Evolutionary conservation across 2,888 invertebrate genomes (phyloP).

Genomic region (Epinotia bilunana): DNA sequence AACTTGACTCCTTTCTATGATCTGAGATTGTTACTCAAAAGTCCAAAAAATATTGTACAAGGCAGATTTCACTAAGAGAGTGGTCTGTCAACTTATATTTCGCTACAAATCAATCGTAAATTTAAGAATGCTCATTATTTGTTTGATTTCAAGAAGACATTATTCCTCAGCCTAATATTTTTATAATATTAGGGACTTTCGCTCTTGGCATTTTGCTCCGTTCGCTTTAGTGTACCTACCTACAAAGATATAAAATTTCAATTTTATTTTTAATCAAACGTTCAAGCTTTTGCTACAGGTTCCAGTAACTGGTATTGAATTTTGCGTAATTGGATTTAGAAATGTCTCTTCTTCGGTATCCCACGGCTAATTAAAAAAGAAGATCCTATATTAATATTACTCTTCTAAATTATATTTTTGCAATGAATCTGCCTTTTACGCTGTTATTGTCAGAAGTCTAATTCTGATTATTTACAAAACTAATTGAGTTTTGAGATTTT

Average conservation of each 20-base stretch:
- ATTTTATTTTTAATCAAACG: slow-evolving; percentile 1
- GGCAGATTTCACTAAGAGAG: too few relatives aligned
- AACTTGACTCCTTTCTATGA: too few relatives aligned
- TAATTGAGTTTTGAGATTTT: slow-evolving; percentile 10
- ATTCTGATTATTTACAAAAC: slow-evolving; percentile 15
- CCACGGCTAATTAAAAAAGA: background rate
- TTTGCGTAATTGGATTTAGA: slow-evolving; percentile 5
- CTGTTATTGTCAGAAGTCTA: slow-evolving; percentile 7
- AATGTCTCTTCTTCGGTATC: background rate
- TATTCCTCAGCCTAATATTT: too few relatives aligned
- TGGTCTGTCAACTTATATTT: too few relatives aligned
- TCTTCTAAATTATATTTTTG: background rate
- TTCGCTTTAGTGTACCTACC: background rate
- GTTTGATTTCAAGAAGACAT: too few relatives aligned
- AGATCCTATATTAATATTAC: background rate
- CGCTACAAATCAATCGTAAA: too few relatives aligned
- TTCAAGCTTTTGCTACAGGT: background rate
- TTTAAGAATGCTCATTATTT: too few relatives aligned
- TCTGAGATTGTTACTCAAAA: too few relatives aligned
- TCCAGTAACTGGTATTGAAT: background rate
- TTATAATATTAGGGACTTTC: too few relatives aligned
- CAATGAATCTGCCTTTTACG: background rate
- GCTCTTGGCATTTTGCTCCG: background rate
- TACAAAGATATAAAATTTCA: background rate
- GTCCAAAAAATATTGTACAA: too few relatives aligned